A percentile compares a stretch with the other conserved stretches of the same genome.
Evolutionary conservation across 2,888 invertebrate species (phyloP).

Genomic region (Drosophila emarginata): DNA sequence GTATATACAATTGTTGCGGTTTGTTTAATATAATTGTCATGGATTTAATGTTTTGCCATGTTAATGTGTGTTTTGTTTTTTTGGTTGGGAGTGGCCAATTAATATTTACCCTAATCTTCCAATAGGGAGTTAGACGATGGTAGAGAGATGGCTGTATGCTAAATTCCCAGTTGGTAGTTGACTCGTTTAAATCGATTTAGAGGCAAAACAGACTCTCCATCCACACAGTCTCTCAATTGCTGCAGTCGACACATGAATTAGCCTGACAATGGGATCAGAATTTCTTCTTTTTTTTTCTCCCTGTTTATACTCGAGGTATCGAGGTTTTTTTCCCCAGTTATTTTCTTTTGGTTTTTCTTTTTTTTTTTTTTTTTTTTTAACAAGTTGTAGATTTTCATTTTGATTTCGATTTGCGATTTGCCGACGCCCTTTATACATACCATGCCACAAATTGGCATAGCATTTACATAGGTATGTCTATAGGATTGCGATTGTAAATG

Average conservation of each 20-base stretch:
- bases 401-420: conserved; percentile 55
- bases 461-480: conserved; percentile 54
- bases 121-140: background rate
- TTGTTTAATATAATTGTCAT: conserved; percentile 52
- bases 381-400: conserved; percentile 76
- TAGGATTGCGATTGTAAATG: background rate
- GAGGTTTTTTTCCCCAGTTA: conserved; percentile 4
- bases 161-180: conserved; percentile 40
- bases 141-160: conserved; percentile 1
- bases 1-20: conserved; percentile 55
- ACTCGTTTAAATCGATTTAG: conserved; percentile 72
- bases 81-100: background rate
- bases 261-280: conserved; percentile 61
- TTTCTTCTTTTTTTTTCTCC: background rate
- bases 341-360: conserved; percentile 23
- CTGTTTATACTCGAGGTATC: background rate
- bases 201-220: conserved; percentile 15
- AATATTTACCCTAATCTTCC: conserved; percentile 22
- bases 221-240: conserved; percentile 36
- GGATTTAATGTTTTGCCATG: conserved; percentile 37
- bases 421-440: conserved; percentile 17
- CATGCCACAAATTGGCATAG: conserved; percentile 43
- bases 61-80: conserved; percentile 6
- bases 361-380: conserved; percentile 30
- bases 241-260: conserved; percentile 76